A percentile compares a stretch with the other conserved stretches of the same genome.
Conservation (phyloP, 2,797 vertebrate genomes). For the Muscicapa comitata region DNA sequence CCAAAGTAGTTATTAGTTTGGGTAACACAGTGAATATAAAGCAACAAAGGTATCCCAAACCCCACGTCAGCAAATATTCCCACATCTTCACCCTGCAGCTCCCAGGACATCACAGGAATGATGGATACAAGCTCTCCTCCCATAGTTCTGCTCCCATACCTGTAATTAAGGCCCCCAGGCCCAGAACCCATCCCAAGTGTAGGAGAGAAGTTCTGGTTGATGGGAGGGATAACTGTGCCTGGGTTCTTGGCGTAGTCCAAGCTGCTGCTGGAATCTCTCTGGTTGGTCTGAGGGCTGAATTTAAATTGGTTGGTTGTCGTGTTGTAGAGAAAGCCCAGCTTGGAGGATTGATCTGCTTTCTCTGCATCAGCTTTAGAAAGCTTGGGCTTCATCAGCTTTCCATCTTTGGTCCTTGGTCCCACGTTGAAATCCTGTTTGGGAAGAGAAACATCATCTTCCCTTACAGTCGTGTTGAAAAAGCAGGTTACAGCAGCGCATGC, state of each 20-base stretch:
- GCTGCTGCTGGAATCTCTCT: constrained; percentile 60
- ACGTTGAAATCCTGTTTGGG: constrained; percentile 65
- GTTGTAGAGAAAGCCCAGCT: constrained; percentile 42
- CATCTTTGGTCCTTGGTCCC: constrained; percentile 64
- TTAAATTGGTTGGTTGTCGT: constrained; percentile 13
- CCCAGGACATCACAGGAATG: neutral
- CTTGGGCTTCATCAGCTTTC: constrained; percentile 67
- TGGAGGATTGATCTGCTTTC: constrained; percentile 43
- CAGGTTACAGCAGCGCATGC: neutral
- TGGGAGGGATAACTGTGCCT: constrained; percentile 69
- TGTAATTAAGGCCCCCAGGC: constrained; percentile 64
- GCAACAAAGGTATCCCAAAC: neutral
- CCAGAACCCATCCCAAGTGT: constrained; percentile 1
- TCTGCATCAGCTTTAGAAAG: constrained; percentile 51
- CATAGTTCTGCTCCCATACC: constrained; percentile 54
- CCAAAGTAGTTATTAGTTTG: neutral
- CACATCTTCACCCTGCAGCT: neutral
- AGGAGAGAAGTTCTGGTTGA: constrained; percentile 63
- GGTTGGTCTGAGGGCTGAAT: constrained; percentile 47
- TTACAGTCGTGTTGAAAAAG: neutral
- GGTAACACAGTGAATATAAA: fast-evolving
- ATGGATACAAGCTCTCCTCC: neutral
- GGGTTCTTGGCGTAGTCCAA: constrained; percentile 56
- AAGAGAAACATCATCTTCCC: constrained; percentile 7
- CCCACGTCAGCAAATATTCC: fast-evolving